phyloP scores from a whole-genome alignment of 1,140 invertebrate species.

The Venturia canescens region DNA sequence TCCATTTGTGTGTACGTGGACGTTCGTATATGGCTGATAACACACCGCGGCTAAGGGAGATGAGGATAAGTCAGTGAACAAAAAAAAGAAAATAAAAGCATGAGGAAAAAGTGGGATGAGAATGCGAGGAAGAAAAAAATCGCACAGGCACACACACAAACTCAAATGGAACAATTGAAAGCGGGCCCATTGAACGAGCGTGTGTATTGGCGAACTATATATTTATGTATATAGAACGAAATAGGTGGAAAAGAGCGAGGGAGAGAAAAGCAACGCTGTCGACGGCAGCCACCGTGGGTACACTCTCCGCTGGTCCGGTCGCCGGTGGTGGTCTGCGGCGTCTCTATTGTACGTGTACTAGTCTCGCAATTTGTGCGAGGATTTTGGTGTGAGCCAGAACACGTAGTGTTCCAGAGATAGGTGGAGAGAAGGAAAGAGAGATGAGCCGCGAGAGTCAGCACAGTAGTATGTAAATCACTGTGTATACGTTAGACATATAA shows the following conservation, averaged over 20 bases:
- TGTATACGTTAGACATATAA: background rate
- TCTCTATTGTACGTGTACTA: conserved; percentile 41
- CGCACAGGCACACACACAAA: too few relatives aligned
- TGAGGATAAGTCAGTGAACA: conserved; percentile 20
- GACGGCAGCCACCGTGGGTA: background rate
- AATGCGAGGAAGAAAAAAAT: too few relatives aligned
- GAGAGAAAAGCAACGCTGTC: background rate
- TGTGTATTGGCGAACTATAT: background rate
- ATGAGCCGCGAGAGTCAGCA: conserved; percentile 17
- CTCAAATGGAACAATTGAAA: conserved; percentile 64
- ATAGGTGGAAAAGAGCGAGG: background rate
- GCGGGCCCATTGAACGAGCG: conserved; percentile 18
- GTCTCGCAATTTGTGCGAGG: conserved; percentile 39
- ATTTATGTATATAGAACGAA: background rate
- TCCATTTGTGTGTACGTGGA: conserved; percentile 40
- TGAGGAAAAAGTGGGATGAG: conserved; percentile 7
- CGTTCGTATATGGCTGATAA: background rate
- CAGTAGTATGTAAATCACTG: conserved; percentile 5
- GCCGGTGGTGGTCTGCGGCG: conserved; percentile 21
- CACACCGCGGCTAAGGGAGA: conserved; percentile 17
- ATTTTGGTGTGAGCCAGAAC: conserved; percentile 38
- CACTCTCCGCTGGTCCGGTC: background rate
- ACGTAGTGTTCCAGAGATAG: conserved; percentile 26
- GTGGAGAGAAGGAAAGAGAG: conserved; percentile 7
- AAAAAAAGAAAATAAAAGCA: conserved; percentile 35